Evolutionary conservation across 2,797 vertebrate genomes (phyloP), one percentile per base, ranked within the genome.

Genomic region (Tenualosa ilisha): DNA sequence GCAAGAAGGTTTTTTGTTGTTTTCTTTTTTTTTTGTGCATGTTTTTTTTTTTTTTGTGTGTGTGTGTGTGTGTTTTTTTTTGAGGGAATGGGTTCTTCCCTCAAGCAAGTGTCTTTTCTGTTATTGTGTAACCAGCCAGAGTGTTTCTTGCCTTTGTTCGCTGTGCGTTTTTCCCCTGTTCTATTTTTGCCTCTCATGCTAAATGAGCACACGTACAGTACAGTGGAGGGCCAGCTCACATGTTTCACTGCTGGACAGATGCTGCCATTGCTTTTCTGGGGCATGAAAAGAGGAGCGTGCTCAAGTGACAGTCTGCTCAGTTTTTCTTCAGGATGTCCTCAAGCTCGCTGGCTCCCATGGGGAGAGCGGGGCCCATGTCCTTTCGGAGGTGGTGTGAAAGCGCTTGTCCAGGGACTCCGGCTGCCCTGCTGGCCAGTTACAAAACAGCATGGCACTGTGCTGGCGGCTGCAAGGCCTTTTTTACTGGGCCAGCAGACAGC

Each of bases 241-340:
- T 56, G 86, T 75, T 82, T 65, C 81, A 87, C 86, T 85, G 85
- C 61, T 56, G 88, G 86, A 85, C 90, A 86, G 87, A 86, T 88
- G 88, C 86, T 84, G 72, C 61, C 43, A 83, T 84, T 88, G 3
- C 17, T 75, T 75, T 79, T 79, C 72, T 79, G 3, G 72, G 72
- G 37, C 72, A 79, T 46, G 72, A 79, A 79, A 79, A 88, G 84
- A 83, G 79, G 86, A 86, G 86, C 84, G 43, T 85, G 85, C 43
- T 75, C 68, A 75, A 75, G 37, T 79, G 72, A 79, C 72, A 79
- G 72, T 79, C 15, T 40, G 17, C 72, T 79, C 72, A 22, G 72
- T 46, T 46, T 46, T 46, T 43, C 72, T 20, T 46, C 72, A 13
- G 72, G 72, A 46, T 79, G 72, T 79, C 72, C 72, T 79, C 3